Evolutionary conservation across 2,797 vertebrate species (phyloP).

Genomic region (Cichlasoma orientale): DNA sequence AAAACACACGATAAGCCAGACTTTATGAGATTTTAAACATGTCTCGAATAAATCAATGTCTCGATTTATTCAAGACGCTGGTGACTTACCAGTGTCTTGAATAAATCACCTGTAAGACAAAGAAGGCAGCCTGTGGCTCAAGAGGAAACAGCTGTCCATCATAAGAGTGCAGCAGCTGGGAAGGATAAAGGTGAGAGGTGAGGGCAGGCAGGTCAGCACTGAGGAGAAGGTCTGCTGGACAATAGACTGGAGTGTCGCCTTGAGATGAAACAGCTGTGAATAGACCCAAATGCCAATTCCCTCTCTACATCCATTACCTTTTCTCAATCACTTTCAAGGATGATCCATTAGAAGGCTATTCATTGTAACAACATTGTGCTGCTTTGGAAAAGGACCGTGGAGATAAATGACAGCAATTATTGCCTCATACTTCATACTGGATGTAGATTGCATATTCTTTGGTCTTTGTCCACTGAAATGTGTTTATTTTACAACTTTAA

Average conservation of each 20-base stretch:
- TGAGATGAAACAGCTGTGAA: constrained; percentile 41
- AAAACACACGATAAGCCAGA: constrained; percentile 8
- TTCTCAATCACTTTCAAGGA: constrained; percentile 33
- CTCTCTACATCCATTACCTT: constrained; percentile 32
- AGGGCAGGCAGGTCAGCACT: constrained; percentile 40
- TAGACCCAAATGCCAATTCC: constrained; percentile 12
- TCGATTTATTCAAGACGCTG: neutral
- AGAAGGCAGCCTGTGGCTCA: constrained; percentile 8
- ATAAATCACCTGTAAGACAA: constrained; percentile 33
- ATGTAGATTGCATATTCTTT: neutral
- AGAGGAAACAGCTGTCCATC: constrained; percentile 46
- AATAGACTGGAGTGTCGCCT: constrained; percentile 35
- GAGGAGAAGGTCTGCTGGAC: constrained; percentile 50
- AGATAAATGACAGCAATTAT: constrained; percentile 5
- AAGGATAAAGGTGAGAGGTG: constrained; percentile 61
- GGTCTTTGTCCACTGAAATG: neutral
- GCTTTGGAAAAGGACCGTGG: neutral
- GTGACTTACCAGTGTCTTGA: constrained; percentile 7
- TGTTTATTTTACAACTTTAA: neutral
- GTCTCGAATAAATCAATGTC: constrained; percentile 32
- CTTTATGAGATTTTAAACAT: constrained; percentile 18
- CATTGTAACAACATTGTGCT: neutral
- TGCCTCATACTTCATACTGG: neutral
- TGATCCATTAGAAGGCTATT: constrained; percentile 28
- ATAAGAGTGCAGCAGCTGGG: constrained; percentile 44